These are phyloP conservation scores for Choristoneura fumiferana DNA, from an alignment of 1,140 invertebrate species.

Conservation along the genomic window DNA sequence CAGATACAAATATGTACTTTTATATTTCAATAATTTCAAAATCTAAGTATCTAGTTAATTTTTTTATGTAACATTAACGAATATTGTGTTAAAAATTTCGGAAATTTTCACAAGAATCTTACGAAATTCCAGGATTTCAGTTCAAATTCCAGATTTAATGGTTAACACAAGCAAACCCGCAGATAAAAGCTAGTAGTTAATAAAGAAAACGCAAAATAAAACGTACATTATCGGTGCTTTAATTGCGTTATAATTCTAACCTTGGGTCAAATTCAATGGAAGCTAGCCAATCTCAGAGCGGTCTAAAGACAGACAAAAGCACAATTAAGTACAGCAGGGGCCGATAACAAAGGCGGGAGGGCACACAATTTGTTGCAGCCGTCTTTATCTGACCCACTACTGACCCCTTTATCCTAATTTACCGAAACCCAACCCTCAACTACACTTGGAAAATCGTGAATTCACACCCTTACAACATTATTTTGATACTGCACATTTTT, in stretches of 20 bases:
- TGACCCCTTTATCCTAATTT: slow-evolving; percentile 74
- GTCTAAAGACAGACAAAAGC: slow-evolving; percentile 64
- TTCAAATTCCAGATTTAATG: too few species aligned
- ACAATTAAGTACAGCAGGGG: slow-evolving; percentile 72
- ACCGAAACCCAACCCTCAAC: slow-evolving; percentile 51
- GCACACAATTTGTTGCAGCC: slow-evolving; percentile 73
- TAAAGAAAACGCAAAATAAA: slow-evolving; percentile 30
- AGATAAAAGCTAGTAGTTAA: too few species aligned
- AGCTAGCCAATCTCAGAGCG: slow-evolving; percentile 51
- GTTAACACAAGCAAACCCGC: too few species aligned
- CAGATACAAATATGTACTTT: too few species aligned
- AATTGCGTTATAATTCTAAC: slow-evolving; percentile 50
- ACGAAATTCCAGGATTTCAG: too few species aligned
- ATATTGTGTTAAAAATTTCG: too few species aligned
- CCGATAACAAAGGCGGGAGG: slow-evolving; percentile 64
- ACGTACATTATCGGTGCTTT: slow-evolving; percentile 39
- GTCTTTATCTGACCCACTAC: slow-evolving; percentile 70
- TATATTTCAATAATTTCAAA: too few species aligned
- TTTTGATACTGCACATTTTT: slow-evolving; percentile 27
- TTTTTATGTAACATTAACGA: too few species aligned
- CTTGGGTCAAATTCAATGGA: slow-evolving; percentile 33
- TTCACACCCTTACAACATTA: slow-evolving; percentile 28
- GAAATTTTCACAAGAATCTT: too few species aligned
- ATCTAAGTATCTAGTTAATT: too few species aligned
- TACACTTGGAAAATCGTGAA: slow-evolving; percentile 32